Evolutionary conservation across 2,797 vertebrate genomes (phyloP).

Genomic region (Hydrocynus forskahlii): DNA sequence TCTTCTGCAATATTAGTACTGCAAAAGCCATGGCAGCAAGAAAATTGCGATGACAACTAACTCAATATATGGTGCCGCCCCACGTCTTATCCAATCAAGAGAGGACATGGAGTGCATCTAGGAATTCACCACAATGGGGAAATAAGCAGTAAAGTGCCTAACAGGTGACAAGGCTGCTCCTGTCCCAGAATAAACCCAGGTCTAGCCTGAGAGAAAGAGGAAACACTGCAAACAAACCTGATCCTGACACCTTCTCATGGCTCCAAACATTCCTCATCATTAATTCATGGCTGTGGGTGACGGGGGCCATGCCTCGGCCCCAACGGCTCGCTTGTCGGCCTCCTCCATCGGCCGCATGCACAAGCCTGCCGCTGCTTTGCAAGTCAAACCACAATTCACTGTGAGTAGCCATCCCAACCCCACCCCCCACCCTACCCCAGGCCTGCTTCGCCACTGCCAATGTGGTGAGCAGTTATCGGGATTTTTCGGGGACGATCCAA

Average conservation of each 20-base stretch:
- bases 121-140: background rate
- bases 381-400: slow-evolving; percentile 79
- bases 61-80: background rate
- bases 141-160: slow-evolving; percentile 3
- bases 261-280: slow-evolving; percentile 82
- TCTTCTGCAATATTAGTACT: background rate
- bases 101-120: background rate
- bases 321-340: slow-evolving; percentile 66
- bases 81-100: background rate
- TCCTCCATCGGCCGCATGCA: slow-evolving; percentile 51
- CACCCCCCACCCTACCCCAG: slow-evolving; percentile 52
- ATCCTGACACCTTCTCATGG: slow-evolving; percentile 82
- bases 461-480: slow-evolving; percentile 50
- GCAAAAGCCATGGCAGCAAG: background rate
- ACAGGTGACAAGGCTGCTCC: slow-evolving; percentile 44
- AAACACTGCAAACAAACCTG: slow-evolving; percentile 80
- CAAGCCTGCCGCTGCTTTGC: slow-evolving; percentile 74
- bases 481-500: slow-evolving; percentile 44
- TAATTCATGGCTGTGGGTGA: slow-evolving; percentile 82
- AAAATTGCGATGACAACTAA: background rate
- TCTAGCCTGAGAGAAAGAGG: slow-evolving; percentile 62
- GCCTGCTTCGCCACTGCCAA: slow-evolving; percentile 35
- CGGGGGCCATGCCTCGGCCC: slow-evolving; percentile 68
- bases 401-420: slow-evolving; percentile 61
- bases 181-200: slow-evolving; percentile 73